Percentiles rank a stretch among this genome's conserved stretches.
Conservation (phyloP, 1,140 invertebrate species). For the Tetraneura akinire region DNA sequence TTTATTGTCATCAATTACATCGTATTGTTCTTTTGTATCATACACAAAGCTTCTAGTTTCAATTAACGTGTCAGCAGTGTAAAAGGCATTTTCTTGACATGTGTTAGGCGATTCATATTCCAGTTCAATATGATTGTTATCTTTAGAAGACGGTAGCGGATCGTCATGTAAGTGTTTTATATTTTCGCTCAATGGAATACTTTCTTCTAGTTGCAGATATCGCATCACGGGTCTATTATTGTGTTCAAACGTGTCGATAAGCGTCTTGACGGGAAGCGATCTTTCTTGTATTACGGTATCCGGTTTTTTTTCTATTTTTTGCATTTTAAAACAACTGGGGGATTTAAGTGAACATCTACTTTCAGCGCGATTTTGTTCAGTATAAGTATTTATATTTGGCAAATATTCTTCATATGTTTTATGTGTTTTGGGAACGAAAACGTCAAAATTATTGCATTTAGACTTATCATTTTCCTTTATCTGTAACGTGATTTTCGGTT, state of each 20-base stretch:
- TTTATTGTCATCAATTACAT: not conserved
- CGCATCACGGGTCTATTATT: conserved; percentile 63
- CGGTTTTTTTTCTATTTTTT: not conserved
- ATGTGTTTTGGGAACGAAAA: conserved; percentile 17
- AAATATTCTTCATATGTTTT: conserved; percentile 28
- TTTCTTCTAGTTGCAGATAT: conserved; percentile 63
- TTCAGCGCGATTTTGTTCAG: not conserved
- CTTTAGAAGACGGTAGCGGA: not conserved
- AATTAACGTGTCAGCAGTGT: not conserved
- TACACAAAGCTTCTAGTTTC: conserved; percentile 13
- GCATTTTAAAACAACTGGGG: not conserved
- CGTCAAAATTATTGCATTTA: not conserved
- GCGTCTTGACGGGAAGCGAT: conserved; percentile 64
- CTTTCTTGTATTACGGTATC: not conserved
- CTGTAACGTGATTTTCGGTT: not conserved
- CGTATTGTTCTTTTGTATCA: not conserved
- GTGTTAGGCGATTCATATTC: not conserved
- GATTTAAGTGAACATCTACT: conserved; percentile 32
- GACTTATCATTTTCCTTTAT: conserved; percentile 5
- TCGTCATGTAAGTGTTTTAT: conserved; percentile 22
- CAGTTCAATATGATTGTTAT: not conserved
- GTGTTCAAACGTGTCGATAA: conserved; percentile 69
- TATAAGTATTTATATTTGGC: conserved; percentile 3
- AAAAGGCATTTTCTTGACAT: conserved; percentile 8
- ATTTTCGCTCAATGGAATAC: conserved; percentile 54